Conservation (phyloP, 2,888 invertebrate species). For the Apodemia zela region DNA sequence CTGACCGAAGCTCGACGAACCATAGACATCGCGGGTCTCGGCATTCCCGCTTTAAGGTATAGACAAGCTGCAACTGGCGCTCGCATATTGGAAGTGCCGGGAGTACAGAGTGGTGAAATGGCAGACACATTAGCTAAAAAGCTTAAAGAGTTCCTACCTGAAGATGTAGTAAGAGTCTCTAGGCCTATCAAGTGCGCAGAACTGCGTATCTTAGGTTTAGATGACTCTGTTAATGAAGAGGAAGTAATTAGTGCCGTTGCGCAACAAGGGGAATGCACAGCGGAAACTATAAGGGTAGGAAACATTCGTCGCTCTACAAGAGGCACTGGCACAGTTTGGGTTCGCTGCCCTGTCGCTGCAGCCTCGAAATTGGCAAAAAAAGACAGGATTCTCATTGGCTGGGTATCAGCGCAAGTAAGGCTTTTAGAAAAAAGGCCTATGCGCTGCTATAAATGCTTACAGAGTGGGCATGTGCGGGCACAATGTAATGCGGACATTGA, state of each 20-base stretch:
- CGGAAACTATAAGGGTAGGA: not conserved
- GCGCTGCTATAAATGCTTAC: not conserved
- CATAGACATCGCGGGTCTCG: conserved; percentile 1
- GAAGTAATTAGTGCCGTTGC: not conserved
- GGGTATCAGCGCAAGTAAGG: not conserved
- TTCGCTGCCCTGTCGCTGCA: not conserved
- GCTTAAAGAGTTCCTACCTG: conserved; percentile 6
- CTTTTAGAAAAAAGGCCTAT: not conserved
- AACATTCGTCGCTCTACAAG: not conserved
- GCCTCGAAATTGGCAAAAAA: not conserved
- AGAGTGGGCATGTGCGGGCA: not conserved
- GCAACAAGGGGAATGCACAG: not conserved
- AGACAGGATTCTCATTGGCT: not conserved
- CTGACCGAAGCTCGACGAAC: not conserved
- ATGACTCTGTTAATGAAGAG: not conserved
- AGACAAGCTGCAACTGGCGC: conserved; percentile 14
- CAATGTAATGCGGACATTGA: not conserved
- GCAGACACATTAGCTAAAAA: conserved; percentile 8
- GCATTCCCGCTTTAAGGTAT: not conserved
- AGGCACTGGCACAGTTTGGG: not conserved
- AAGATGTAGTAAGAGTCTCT: not conserved
- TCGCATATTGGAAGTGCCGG: conserved; percentile 4
- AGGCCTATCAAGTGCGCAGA: conserved; percentile 8
- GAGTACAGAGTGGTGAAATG: not conserved
- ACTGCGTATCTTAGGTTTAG: not conserved